Conservation (phyloP, 2,113 vertebrate genomes). For the Plecturocebus donacophilus region DNA sequence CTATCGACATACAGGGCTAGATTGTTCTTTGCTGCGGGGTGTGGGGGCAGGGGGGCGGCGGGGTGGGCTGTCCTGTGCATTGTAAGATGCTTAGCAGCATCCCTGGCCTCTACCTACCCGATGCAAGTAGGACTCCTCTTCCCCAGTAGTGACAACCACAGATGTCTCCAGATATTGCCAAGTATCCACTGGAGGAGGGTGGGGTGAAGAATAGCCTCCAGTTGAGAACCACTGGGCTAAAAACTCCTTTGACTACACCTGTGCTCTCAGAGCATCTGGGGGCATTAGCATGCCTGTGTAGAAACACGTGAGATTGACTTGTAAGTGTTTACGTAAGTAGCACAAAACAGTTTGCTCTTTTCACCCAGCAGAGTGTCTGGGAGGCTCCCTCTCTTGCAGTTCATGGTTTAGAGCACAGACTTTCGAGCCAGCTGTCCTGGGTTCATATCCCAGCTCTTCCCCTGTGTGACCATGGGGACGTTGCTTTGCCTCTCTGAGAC, state of each 20-base stretch:
- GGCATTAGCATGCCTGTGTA: accelerated
- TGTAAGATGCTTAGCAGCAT: neutral
- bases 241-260: neutral
- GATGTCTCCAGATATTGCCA: neutral
- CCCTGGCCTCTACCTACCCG: neutral
- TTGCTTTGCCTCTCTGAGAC: neutral
- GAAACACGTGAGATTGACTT: accelerated
- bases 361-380: neutral
- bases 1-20: too few relatives aligned
- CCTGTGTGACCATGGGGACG: neutral
- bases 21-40: neutral
- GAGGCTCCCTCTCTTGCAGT: neutral
- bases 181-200: neutral
- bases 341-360: neutral
- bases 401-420: neutral
- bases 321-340: neutral
- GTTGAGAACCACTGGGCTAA: neutral
- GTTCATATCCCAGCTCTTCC: neutral
- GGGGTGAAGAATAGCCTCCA: neutral
- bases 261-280: neutral
- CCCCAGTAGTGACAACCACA: neutral
- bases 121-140: neutral
- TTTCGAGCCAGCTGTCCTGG: neutral
- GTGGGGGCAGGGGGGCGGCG: too few relatives aligned
- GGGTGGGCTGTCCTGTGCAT: neutral